A percentile compares a stretch with the other conserved stretches of the same genome.
phyloP scores from a whole-genome alignment of 2,888 invertebrate species.

The Cepaea hortensis region DNA sequence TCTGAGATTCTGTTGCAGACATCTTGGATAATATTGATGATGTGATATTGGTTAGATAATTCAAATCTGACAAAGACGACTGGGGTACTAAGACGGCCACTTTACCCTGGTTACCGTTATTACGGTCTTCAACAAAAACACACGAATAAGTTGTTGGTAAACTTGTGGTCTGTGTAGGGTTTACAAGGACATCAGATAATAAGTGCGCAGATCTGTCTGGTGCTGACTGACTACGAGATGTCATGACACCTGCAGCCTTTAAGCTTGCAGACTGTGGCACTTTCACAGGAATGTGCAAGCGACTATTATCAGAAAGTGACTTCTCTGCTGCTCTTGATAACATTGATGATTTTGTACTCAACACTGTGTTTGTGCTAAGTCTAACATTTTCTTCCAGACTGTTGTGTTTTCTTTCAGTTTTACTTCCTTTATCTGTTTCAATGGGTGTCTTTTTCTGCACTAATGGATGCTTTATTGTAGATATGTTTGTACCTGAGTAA shows the following conservation, averaged over 20 bases:
- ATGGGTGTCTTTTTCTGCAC: not conserved
- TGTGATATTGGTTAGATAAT: not conserved
- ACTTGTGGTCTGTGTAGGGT: not conserved
- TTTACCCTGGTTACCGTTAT: not conserved
- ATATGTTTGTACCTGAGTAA: not conserved
- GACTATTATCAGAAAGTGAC: not conserved
- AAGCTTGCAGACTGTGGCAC: not conserved
- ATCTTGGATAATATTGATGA: not conserved
- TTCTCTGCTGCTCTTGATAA: not conserved
- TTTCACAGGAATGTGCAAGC: not conserved
- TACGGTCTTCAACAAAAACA: conserved; percentile 4
- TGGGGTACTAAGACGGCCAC: conserved; percentile 29
- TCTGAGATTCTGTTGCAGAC: not conserved
- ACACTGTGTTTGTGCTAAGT: not conserved
- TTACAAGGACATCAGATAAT: not conserved
- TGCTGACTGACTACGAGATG: not conserved
- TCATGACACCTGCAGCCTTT: not conserved
- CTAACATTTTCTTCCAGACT: not conserved
- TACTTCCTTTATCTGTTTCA: not conserved
- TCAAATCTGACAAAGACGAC: not conserved
- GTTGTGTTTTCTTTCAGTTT: not conserved
- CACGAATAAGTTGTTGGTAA: conserved; percentile 4
- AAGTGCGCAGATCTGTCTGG: not conserved
- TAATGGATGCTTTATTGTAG: not conserved
- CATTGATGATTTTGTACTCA: not conserved